Evolutionary conservation across 2,888 invertebrate genomes (phyloP), one percentile per base, ranked within the genome.

Genomic region (Hemithea aestivaria): DNA sequence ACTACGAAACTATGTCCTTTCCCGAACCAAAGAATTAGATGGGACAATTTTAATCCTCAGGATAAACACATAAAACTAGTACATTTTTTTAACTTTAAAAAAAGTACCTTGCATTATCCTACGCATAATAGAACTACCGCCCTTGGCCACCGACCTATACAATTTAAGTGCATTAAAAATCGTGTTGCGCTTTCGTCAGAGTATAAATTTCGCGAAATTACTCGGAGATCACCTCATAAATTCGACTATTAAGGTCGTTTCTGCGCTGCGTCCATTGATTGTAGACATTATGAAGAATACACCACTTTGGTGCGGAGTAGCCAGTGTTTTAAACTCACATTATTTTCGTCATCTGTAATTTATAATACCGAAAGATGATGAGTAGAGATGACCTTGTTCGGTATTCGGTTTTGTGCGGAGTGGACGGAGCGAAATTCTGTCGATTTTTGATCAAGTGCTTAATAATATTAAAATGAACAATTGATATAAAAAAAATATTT

Each of bases 201-300:
- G 56, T 62, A 74, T 74, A 73, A 74, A 74, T 73, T 70, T 67
- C 24, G 66, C 71, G 45, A 73, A 74, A 74, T 75, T 68, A 68
- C 58, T 56, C 48, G 50, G 47, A 40, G 55, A 58, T 62, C 70
- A 64, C 62, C 53, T 72, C 70, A 52, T 74, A 75, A 75, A 75
- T 75, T 53, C 45, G 45, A 45, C 51, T 51, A 56, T 56, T 56
- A 56, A 38, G 41, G 31, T 24, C 27, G 38, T 35, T 37, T 31
- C 45, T 43, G 38, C 47, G 41, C 45, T 25, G 38, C 26, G 10
- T n/a, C 23, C 10, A 12, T 31, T 55, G 51, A 55, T 53, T 42
- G 52, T 53, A 48, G 48, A 38, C 42, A 56, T 56, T 56, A 42
- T 11, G 29, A 36, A 29, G 36, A 42, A 42, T 36, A 51, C 39